Base-by-base conservation (phyloP, 2,888 invertebrate genomes). In the Ochropleura leucogaster region DNA sequence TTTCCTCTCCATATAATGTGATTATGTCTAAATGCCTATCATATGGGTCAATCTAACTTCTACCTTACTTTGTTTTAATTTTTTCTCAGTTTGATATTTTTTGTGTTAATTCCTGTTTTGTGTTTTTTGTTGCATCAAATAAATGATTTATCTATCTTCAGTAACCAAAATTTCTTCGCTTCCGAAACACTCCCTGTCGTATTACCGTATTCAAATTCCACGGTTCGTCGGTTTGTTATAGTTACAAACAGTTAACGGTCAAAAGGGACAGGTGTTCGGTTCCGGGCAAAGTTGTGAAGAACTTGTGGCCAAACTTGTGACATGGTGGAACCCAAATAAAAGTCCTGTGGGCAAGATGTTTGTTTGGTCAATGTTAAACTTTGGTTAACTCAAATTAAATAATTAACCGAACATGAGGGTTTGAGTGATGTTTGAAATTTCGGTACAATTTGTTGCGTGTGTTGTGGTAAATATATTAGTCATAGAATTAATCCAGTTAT, bases 201-300 rank as follows among this genome's bases (percentile, higher is more conserved):
- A 55, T 62, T 49, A 49, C 68, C 9, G 12, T 47, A 69, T 75
- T 76, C 72, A 78, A 83, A 80, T 83, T 76, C 71, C 71, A 77
- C 60, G 64, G 69, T 44, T 66, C 49, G 77, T 62, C 20, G 53
- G 72, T 74, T 77, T 69, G 74, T 69, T 81, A 70, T 69, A 79
- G 80, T 82, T 86, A 46, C 68, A 64, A 80, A 74, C 65, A 55
- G 75, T 76, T 81, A 82, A 73, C 68, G 78, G 82, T 82, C 60
- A n/a, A 71, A 63, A 75, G 74, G 78, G 72, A 81, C 84, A 86
- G 80, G 86, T 86, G 86, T 82, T 86, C 53, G 64, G 67, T 73
- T 63, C 49, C 69, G 65, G 71, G 63, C 47, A 14, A 86, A 86
- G 75, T 84, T 84, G 59, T 63, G 64, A 80, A 74, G 80, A 73